Evolutionary conservation across 1,140 invertebrate species (phyloP).

Genomic region (Eumaeus atala): DNA sequence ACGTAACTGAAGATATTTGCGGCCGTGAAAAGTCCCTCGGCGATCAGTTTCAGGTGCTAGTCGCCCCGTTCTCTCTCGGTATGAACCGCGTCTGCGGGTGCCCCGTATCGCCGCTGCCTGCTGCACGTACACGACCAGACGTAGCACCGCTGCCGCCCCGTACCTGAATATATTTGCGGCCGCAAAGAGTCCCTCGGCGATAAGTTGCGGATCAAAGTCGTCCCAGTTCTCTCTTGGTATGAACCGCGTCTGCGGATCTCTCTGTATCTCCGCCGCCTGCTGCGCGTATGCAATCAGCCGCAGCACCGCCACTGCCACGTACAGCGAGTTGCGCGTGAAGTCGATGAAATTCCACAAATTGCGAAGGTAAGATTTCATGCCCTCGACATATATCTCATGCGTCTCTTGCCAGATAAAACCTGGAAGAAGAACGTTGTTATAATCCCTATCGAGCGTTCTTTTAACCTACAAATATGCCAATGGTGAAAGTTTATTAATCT

Average conservation of each 20-base stretch:
- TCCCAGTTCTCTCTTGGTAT: slow-evolving; percentile 91
- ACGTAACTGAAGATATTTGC: too few species aligned
- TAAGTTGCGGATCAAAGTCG: slow-evolving; percentile 94
- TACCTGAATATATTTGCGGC: slow-evolving; percentile 94
- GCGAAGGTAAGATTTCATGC: slow-evolving; percentile 86
- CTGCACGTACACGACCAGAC: too few species aligned
- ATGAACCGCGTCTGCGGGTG: too few species aligned
- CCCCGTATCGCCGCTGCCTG: too few species aligned
- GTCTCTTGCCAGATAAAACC: slow-evolving; percentile 94
- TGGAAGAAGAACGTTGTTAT: slow-evolving; percentile 39
- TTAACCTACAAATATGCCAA: too few species aligned
- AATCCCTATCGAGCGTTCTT: too few species aligned
- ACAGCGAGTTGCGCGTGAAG: slow-evolving; percentile 91
- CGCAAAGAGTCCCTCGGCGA: slow-evolving; percentile 95
- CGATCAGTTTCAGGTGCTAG: too few species aligned
- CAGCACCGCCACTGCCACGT: slow-evolving; percentile 85
- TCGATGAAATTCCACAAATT: slow-evolving; percentile 99
- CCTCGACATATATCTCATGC: slow-evolving; percentile 90
- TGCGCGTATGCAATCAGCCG: slow-evolving; percentile 86
- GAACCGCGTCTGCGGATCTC: slow-evolving; percentile 79
- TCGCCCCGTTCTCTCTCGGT: too few species aligned
- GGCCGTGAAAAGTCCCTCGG: too few species aligned
- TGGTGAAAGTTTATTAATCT: slow-evolving; percentile 69
- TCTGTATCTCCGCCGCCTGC: slow-evolving; percentile 79
- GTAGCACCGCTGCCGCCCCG: background rate